A percentile compares a stretch with the other conserved stretches of the same genome.
Conservation (phyloP, 1,140 invertebrate species). For the Melitaea cinxia region DNA sequence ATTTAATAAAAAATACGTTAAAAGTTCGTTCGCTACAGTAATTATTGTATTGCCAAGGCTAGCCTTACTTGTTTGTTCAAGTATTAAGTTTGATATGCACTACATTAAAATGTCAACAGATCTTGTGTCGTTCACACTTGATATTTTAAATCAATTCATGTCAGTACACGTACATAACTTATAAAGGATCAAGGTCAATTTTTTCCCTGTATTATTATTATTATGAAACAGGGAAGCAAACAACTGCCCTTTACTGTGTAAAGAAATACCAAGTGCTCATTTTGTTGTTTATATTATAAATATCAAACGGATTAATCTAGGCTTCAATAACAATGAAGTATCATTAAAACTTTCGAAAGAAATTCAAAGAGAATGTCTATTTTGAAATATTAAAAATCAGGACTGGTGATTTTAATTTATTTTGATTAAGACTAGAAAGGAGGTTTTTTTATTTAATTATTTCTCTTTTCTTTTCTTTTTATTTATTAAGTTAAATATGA, state of each 20-base stretch:
- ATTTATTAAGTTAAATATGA: too few species aligned
- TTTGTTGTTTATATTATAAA: neutral
- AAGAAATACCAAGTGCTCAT: neutral
- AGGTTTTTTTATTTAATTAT: too few species aligned
- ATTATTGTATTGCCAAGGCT: neutral
- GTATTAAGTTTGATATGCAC: neutral
- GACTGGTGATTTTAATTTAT: too few species aligned
- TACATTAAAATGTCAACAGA: conserved; percentile 14
- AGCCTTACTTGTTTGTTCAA: neutral
- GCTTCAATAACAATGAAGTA: too few species aligned
- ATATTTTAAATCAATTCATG: neutral
- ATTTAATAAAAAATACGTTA: neutral
- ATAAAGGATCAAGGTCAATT: conserved; percentile 1
- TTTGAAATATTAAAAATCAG: too few species aligned
- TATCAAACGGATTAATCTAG: too few species aligned
- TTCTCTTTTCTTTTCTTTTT: too few species aligned
- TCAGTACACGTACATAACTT: neutral
- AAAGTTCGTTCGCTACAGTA: neutral
- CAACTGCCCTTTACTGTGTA: neutral
- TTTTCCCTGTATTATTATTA: neutral
- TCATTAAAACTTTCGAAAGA: too few species aligned
- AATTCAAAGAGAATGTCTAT: too few species aligned
- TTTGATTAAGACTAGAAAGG: too few species aligned
- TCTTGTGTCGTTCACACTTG: conserved; percentile 19
- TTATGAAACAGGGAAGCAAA: neutral